Conservation (phyloP, 2,113 vertebrate species). For the Chionomys nivalis region DNA sequence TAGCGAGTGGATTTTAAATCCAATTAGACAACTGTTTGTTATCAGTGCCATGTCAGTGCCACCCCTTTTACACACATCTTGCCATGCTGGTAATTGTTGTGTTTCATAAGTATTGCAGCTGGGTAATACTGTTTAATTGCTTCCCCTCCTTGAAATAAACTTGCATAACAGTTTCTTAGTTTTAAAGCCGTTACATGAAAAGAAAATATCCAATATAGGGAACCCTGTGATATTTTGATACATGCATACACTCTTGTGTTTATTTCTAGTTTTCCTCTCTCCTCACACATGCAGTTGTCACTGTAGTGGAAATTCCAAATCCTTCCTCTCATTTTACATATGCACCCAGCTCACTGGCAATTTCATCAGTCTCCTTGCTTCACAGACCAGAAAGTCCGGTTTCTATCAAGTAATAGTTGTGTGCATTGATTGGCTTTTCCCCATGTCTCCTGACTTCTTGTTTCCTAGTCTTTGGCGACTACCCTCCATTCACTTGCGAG, state of each 20-base stretch:
- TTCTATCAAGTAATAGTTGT: not conserved
- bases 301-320: not conserved
- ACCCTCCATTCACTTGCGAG: not conserved
- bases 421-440: too few relatives aligned
- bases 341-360: not conserved
- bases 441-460: too few relatives aligned
- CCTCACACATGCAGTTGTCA: not conserved
- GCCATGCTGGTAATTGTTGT: not conserved
- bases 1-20: not conserved
- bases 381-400: not conserved
- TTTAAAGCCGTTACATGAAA: not conserved
- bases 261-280: not conserved
- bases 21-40: not conserved
- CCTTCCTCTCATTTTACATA: not conserved
- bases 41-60: not conserved
- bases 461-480: not conserved
- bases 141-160: not conserved
- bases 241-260: not conserved
- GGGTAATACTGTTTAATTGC: not conserved
- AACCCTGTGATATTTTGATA: not conserved
- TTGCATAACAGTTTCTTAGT: not conserved
- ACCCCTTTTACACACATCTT: not conserved
- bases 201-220: not conserved
- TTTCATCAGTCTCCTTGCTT: not conserved
- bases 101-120: not conserved